Conservation (phyloP, 2,888 invertebrate species). For the Eumacrocentrus americanus region DNA sequence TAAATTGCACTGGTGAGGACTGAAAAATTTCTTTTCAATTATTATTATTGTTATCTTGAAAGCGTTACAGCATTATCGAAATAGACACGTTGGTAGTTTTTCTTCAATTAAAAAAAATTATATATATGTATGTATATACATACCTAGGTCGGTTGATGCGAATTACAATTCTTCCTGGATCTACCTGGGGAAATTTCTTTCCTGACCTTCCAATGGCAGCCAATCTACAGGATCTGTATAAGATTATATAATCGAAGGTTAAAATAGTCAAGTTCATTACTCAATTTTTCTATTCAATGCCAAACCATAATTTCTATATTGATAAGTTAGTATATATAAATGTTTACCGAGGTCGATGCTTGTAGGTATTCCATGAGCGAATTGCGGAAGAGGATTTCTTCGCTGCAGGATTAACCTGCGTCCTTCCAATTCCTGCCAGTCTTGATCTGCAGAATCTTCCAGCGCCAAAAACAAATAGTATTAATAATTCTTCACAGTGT, state of each 20-base stretch:
- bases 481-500: conserved; percentile 6
- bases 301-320: no score
- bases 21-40: no score
- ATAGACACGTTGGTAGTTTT: no score
- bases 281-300: neutral
- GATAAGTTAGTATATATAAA: no score
- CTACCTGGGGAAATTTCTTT: conserved; percentile 38
- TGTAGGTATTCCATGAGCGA: conserved; percentile 40
- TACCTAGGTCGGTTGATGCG: conserved; percentile 12
- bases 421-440: conserved; percentile 56
- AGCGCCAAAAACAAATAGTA: conserved; percentile 12
- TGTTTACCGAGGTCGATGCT: conserved; percentile 49
- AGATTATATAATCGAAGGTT: no score
- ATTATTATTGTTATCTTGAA: no score
- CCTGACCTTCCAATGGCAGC: conserved; percentile 37
- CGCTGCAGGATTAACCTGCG: conserved; percentile 55
- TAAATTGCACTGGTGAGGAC: no score
- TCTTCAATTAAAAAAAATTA: neutral
- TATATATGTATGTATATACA: neutral
- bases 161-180: conserved; percentile 30
- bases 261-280: no score
- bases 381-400: conserved; percentile 29
- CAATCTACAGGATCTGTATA: conserved; percentile 33
- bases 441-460: conserved; percentile 51
- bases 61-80: no score